Evolutionary conservation across 2,888 invertebrate species (phyloP).

Genomic region (Apodemia hepburni): DNA sequence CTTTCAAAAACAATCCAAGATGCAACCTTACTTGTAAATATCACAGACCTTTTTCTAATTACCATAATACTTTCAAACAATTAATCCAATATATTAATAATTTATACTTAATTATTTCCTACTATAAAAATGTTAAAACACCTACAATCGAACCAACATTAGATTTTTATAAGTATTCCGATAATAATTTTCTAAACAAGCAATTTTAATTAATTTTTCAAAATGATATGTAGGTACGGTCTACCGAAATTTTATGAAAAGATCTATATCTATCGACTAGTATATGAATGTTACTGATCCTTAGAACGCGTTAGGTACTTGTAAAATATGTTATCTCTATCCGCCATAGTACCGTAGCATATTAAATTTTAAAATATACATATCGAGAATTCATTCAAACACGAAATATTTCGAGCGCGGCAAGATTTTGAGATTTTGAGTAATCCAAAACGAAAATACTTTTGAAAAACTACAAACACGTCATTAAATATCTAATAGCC

Average conservation of each 20-base stretch:
- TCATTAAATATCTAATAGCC: conserved; percentile 44
- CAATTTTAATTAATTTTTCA: conserved; percentile 37
- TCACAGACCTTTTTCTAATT: conserved; percentile 74
- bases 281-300: conserved; percentile 34
- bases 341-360: conserved; percentile 36
- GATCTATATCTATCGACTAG: conserved; percentile 51
- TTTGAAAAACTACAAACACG: conserved; percentile 1
- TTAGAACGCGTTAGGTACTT: conserved; percentile 14
- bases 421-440: conserved; percentile 7
- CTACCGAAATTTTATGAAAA: conserved; percentile 56
- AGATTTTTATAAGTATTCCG: conserved; percentile 28
- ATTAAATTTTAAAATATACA: not conserved
- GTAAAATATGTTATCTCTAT: conserved; percentile 3
- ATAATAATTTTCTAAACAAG: conserved; percentile 35
- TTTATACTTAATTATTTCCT: conserved; percentile 35
- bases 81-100: conserved; percentile 34
- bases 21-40: conserved; percentile 64
- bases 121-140: conserved; percentile 49
- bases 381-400: conserved; percentile 19
- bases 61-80: conserved; percentile 69
- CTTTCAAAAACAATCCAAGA: conserved; percentile 74
- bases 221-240: conserved; percentile 60
- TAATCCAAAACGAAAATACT: conserved; percentile 1
- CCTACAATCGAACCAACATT: conserved; percentile 40
- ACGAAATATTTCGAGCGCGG: conserved; percentile 17